These are phyloP conservation scores for Clavelina lepadiformis DNA, from an alignment of 23 tunicate genomes.

Conservation along the genomic window DNA sequence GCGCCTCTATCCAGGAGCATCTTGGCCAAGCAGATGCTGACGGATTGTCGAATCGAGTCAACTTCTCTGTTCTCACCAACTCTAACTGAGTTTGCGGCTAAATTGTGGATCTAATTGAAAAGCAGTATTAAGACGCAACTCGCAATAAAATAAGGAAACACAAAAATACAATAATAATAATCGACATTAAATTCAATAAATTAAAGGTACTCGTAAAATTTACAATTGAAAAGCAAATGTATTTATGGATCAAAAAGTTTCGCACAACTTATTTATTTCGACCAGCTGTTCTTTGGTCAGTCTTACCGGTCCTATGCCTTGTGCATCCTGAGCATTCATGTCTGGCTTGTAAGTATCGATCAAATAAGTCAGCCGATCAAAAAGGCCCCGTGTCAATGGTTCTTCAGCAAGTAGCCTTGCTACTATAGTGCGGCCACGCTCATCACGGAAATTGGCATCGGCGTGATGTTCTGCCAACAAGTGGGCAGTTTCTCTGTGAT, in stretches of 20 bases:
- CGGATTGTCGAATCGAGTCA: slow-evolving; percentile 44
- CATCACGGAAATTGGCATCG: slow-evolving; percentile 82
- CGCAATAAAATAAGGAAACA: too few relatives aligned
- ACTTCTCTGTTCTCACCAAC: slow-evolving; percentile 25
- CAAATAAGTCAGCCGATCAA: slow-evolving; percentile 59
- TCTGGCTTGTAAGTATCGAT: slow-evolving; percentile 66
- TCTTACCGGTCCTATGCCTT: slow-evolving; percentile 87
- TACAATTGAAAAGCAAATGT: too few relatives aligned
- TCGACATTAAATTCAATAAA: too few relatives aligned
- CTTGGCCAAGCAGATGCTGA: slow-evolving; percentile 71
- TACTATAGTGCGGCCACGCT: slow-evolving; percentile 93
- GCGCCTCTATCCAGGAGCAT: slow-evolving; percentile 73
- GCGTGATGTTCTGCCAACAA: slow-evolving; percentile 73
- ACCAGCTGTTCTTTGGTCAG: too few relatives aligned
- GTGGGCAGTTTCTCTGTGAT: slow-evolving; percentile 85
- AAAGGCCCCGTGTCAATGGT: slow-evolving; percentile 68
- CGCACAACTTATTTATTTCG: too few relatives aligned
- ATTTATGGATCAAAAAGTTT: too few relatives aligned
- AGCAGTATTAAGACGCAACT: slow-evolving; percentile 2
- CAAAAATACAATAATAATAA: too few relatives aligned
- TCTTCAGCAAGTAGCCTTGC: slow-evolving; percentile 83
- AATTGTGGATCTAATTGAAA: slow-evolving; percentile 62
- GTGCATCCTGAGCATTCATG: slow-evolving; percentile 82
- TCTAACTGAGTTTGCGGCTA: slow-evolving; percentile 65
- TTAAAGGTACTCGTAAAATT: too few relatives aligned